These are phyloP conservation scores for Apostichopus californicus DNA, from an alignment of 35 echinoderm and acorn worm genomes.

Conservation along the genomic window DNA sequence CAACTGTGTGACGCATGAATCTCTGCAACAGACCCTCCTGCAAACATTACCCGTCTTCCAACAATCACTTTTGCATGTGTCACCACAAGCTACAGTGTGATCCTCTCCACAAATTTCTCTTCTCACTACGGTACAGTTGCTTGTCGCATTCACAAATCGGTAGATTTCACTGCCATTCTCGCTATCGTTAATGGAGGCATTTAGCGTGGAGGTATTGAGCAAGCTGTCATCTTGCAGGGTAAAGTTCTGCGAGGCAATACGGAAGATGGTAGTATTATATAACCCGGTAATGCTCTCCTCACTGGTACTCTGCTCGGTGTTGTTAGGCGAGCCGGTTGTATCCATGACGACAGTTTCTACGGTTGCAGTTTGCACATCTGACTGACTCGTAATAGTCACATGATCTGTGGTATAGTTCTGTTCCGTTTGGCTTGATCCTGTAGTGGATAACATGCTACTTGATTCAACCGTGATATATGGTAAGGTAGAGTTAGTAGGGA, in stretches of 20 bases:
- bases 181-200: neutral
- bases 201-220: neutral
- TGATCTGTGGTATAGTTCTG: no score
- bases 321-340: neutral
- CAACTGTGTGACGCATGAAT: neutral
- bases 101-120: conserved; percentile 12
- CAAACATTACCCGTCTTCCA: neutral
- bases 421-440: neutral
- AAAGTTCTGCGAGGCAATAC: neutral
- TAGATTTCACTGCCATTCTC: neutral
- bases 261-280: neutral
- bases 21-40: conserved; percentile 5
- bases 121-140: neutral
- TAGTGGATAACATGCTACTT: neutral
- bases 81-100: neutral
- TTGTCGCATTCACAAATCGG: conserved; percentile 3
- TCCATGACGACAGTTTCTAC: neutral
- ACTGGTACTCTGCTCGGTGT: neutral
- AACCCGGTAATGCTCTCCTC: neutral
- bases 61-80: neutral
- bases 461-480: neutral
- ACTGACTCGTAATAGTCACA: no score
- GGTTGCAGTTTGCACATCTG: neutral
- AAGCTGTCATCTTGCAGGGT: neutral
- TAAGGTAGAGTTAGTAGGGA: neutral